These are phyloP conservation scores for Zalophus californianus DNA, from an alignment of 2,797 vertebrate genomes.

Conservation along the genomic window DNA sequence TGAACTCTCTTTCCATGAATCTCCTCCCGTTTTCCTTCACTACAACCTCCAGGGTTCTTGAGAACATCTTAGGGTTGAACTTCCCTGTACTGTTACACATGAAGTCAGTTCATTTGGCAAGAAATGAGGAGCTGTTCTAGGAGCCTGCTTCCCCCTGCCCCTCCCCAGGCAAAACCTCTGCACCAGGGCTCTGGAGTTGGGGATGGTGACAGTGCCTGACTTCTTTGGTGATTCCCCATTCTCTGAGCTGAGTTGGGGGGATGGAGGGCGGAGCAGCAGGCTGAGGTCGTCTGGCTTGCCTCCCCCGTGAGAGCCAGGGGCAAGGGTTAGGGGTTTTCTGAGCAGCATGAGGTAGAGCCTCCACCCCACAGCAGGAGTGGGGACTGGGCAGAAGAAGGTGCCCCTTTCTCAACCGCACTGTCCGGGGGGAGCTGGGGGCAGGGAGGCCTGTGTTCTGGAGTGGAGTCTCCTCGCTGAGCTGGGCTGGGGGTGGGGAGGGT, in stretches of 20 bases:
- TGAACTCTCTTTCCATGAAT: neutral
- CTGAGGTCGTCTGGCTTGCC: neutral
- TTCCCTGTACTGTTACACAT: neutral
- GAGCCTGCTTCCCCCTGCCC: neutral
- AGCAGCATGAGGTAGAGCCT: neutral
- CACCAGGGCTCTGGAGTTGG: neutral
- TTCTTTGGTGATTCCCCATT: neutral
- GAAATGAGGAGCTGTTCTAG: neutral
- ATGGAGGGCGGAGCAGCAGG: neutral
- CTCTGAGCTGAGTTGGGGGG: no score
- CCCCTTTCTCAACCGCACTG: neutral
- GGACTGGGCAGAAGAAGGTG: neutral
- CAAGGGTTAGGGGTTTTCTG: no score
- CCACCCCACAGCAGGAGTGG: neutral
- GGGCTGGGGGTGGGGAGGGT: accelerated
- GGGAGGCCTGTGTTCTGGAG: neutral
- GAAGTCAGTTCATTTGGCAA: neutral
- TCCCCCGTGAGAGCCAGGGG: neutral
- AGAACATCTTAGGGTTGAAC: neutral
- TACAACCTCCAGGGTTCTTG: accelerated
- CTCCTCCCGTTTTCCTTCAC: neutral
- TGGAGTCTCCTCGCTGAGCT: neutral
- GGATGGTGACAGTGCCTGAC: neutral
- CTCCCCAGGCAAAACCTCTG: neutral
- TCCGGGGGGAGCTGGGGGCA: neutral